Conservation (phyloP, 2,888 invertebrate species). For the Strigamia crassipes region DNA sequence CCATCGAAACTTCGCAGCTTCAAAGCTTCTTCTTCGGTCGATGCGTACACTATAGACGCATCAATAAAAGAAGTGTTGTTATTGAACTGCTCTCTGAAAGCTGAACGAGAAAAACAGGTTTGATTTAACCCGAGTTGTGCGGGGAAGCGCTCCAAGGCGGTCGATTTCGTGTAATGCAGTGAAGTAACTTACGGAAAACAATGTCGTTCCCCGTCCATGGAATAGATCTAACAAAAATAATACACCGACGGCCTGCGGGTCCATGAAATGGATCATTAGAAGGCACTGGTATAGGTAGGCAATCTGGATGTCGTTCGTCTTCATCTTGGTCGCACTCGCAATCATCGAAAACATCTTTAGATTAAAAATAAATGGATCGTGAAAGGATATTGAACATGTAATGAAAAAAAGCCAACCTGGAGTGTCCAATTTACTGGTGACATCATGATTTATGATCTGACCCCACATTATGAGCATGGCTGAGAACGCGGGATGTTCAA, state of each 20-base stretch:
- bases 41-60: conserved; percentile 79
- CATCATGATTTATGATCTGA: conserved; percentile 62
- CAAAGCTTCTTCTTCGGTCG: conserved; percentile 66
- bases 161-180: not conserved
- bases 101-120: conserved; percentile 51
- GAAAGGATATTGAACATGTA: no score
- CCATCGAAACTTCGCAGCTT: conserved; percentile 67
- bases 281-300: conserved; percentile 71
- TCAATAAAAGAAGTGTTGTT: conserved; percentile 79
- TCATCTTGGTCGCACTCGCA: conserved; percentile 64
- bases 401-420: conserved; percentile 57
- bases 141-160: conserved; percentile 48
- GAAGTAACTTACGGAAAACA: conserved; percentile 69
- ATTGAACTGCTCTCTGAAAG: conserved; percentile 69
- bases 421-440: conserved; percentile 60
- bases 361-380: not conserved
- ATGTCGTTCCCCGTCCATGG: conserved; percentile 74
- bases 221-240: conserved; percentile 79
- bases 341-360: not conserved
- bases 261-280: conserved; percentile 83
- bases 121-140: conserved; percentile 52
- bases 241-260: conserved; percentile 72
- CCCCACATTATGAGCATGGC: conserved; percentile 56
- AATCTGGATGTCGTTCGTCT: conserved; percentile 76
- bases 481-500: conserved; percentile 21